These are phyloP conservation scores for Drosophila tsacasi DNA, from an alignment of 1,140 invertebrate genomes.

Conservation along the genomic window DNA sequence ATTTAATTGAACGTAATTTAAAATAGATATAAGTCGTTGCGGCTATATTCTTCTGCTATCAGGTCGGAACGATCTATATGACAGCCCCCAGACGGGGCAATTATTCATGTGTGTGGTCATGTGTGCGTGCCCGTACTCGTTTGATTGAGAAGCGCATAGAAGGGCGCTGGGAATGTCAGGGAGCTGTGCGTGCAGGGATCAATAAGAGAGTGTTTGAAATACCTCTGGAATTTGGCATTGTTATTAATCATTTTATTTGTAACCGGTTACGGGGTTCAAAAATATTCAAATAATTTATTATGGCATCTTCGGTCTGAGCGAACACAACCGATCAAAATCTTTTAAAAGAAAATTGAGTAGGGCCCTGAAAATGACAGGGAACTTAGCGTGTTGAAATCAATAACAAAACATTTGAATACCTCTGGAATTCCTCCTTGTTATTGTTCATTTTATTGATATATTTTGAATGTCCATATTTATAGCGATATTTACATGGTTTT, in stretches of 20 bases:
- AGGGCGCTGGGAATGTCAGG: constrained; percentile 58
- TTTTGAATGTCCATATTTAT: too few relatives aligned
- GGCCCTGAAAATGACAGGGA: constrained; percentile 27
- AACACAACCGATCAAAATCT: not conserved
- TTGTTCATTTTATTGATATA: too few relatives aligned
- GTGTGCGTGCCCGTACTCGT: constrained; percentile 33
- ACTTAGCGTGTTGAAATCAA: constrained; percentile 25
- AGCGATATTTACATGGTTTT: too few relatives aligned
- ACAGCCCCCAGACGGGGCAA: constrained; percentile 35
- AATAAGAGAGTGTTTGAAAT: constrained; percentile 19
- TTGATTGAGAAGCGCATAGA: constrained; percentile 58
- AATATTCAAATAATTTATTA: not conserved
- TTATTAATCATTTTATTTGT: constrained; percentile 4
- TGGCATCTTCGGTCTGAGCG: not conserved
- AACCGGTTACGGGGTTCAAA: not conserved
- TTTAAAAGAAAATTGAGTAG: constrained; percentile 31
- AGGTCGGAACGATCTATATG: constrained; percentile 61
- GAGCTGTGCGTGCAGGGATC: constrained; percentile 49
- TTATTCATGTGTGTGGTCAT: constrained; percentile 39
- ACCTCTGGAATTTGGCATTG: constrained; percentile 20
- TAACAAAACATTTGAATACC: not conserved
- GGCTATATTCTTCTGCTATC: constrained; percentile 57
- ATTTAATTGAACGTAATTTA: constrained; percentile 81
- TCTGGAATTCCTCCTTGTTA: too few relatives aligned
- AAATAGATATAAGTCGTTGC: constrained; percentile 73